Percentiles rank a stretch among this genome's conserved stretches.
phyloP scores from a whole-genome alignment of 2,888 invertebrate genomes.

The Ganaspis brasiliensis region DNA sequence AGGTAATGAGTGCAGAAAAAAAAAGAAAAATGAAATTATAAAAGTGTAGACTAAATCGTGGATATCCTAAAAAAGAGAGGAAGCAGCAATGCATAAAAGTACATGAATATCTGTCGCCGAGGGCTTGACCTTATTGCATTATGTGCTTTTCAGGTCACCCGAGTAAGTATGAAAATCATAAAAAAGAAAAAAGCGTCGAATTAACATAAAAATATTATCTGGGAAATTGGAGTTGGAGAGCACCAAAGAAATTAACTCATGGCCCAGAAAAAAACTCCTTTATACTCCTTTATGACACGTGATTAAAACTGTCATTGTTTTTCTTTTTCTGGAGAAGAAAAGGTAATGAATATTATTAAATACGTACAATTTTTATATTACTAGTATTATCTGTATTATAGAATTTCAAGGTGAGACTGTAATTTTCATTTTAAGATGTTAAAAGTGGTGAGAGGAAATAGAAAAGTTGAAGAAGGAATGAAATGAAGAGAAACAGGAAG shows the following conservation, averaged over 20 bases:
- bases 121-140: conserved; percentile 34
- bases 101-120: conserved; percentile 22
- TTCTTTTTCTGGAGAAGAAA: too few relatives aligned
- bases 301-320: too few relatives aligned
- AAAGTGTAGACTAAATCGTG: conserved; percentile 18
- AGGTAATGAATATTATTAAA: too few relatives aligned
- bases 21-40: conserved; percentile 32
- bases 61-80: conserved; percentile 17
- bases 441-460: not conserved
- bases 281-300: not conserved
- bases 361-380: too few relatives aligned
- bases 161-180: not conserved
- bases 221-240: conserved; percentile 1
- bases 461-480: conserved; percentile 20
- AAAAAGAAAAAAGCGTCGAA: not conserved
- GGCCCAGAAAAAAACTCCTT: not conserved
- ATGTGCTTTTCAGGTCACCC: conserved; percentile 29
- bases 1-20: conserved; percentile 35
- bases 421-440: not conserved
- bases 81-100: conserved; percentile 30
- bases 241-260: not conserved
- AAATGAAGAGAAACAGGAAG: conserved; percentile 31
- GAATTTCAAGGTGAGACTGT: too few relatives aligned
- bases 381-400: too few relatives aligned
- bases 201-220: conserved; percentile 35